Conservation (phyloP, 1,140 invertebrate species). For the Aphaenogaster rudis region DNA sequence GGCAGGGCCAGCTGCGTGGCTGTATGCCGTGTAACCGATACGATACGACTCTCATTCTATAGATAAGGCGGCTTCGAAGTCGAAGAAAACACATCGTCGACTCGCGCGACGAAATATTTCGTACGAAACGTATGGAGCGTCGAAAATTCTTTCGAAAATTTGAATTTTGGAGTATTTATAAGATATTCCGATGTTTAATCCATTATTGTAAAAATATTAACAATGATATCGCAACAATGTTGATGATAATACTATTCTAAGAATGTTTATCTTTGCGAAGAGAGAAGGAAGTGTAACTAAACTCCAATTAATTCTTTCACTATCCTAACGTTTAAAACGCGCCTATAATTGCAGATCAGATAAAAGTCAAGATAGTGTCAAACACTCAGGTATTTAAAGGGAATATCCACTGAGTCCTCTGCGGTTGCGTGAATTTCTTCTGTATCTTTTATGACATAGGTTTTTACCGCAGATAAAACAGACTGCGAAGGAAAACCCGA, state of each 20-base stretch:
- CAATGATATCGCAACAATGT: background rate
- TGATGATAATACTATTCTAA: background rate
- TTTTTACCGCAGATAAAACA: constrained; percentile 8
- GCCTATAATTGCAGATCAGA: background rate
- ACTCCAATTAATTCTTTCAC: background rate
- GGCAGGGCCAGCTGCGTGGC: constrained; percentile 61
- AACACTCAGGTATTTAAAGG: background rate
- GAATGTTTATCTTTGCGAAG: background rate
- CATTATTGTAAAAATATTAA: background rate
- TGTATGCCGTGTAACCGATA: constrained; percentile 32
- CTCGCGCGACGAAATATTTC: background rate
- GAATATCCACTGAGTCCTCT: background rate
- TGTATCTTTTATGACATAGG: background rate
- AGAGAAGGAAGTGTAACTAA: background rate
- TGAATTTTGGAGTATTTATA: background rate
- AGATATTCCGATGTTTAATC: background rate
- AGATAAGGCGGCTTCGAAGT: background rate
- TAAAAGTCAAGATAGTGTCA: background rate
- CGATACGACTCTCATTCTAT: background rate
- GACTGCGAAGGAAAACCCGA: background rate
- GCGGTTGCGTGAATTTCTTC: background rate
- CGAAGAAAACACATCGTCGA: background rate
- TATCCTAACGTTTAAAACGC: background rate
- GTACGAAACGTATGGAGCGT: background rate
- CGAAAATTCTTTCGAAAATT: background rate